Base-by-base conservation (phyloP, 2,113 vertebrate genomes). In the Isurus oxyrinchus region DNA sequence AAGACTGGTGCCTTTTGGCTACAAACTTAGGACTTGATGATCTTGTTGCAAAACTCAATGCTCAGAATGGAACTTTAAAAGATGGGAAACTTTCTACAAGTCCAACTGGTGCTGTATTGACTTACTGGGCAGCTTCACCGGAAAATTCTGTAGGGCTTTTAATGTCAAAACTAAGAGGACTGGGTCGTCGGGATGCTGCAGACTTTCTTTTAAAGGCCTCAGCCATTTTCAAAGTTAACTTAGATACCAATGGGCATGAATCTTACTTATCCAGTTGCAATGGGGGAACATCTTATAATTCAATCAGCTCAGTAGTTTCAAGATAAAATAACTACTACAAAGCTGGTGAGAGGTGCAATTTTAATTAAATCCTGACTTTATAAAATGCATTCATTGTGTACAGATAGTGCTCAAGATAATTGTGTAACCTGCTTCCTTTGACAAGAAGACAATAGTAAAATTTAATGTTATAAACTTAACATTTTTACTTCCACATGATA, bases 1-100 rank as follows among this genome's bases (percentile, higher is more conserved):
- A 99, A 97, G 99, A 99, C 96, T 99, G 99, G 99, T 99, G 99
- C 97, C 98, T 99, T 97, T 98, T 99, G 59, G 99, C 99, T 97
- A 99, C 99, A 99, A 99, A 99, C 98, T 97, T 99, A 95, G 99
- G 99, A 96, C 99, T 99, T 87, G 98, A 98, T 0, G 99, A 99
- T 5, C 97, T 99, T 95, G 99, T 99, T 97, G 99, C 99, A 96
- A 99, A 99, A 96, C 98, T 99, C 96, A 98, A 99, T 97, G 98
- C 97, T 96, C 97, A 97, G 57, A 98, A 98, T 4, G 98, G 98
- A 96, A 97, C 97, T 79, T 97, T 98, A 90, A 98, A 96, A 96
- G 97, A 98, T 81, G 69, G 97, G 81, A 81, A 6, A 59, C 98
- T 97, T 96, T 97, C 98, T 59, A 98, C 98, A 21, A 99, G 99